Base-by-base conservation (phyloP, 2,888 invertebrate species). In the Mechanitis mazaeus region DNA sequence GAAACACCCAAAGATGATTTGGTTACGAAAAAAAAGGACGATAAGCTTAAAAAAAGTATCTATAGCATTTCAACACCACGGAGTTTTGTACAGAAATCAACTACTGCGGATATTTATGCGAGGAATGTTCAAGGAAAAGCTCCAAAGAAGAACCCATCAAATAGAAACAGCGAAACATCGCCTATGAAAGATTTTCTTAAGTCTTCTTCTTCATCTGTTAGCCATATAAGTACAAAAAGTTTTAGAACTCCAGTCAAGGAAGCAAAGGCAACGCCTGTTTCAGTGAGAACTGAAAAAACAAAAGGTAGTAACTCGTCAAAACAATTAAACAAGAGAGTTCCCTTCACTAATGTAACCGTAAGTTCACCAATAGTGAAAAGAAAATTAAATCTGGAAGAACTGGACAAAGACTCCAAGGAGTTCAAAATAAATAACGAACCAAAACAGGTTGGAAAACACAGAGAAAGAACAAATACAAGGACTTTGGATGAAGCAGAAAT, bases 401-500 rank as follows among this genome's bases (percentile, higher is more conserved):
- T 42, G 1, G 42, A 42, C 6, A 42, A 42, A 9, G 64, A 63
- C n/a, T 63, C n/a, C 42, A 46, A 33, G 28, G 33, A 57, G 47
- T 59, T 58, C 33, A 57, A 58, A 54, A 35, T 31, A 45, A 64
- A 50, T 55, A 64, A 57, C 53, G 54, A 55, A 63, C 57, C 59
- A 38, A 73, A 69, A 59, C 72, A 70, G 45, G 33, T 45, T 12
- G 20, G 38, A 42, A n/a, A 38, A 33, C 38, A 73, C 56, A 77
- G 88, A 57, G 77, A 81, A 55, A 71, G 89, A 2, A 77, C 83
- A 2, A 84, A 86, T 70, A 84, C 92, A 0, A 80, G 89, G 56
- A 91, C 90, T 0, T 69, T 91, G 35, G 76, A 82, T n/a, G 86
- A 87, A 11, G 73, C 79, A 62, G 90, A 91, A 76, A 84, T 87